phyloP scores from a whole-genome alignment of 2,888 invertebrate species.

The Dicyrtoma fusca region DNA sequence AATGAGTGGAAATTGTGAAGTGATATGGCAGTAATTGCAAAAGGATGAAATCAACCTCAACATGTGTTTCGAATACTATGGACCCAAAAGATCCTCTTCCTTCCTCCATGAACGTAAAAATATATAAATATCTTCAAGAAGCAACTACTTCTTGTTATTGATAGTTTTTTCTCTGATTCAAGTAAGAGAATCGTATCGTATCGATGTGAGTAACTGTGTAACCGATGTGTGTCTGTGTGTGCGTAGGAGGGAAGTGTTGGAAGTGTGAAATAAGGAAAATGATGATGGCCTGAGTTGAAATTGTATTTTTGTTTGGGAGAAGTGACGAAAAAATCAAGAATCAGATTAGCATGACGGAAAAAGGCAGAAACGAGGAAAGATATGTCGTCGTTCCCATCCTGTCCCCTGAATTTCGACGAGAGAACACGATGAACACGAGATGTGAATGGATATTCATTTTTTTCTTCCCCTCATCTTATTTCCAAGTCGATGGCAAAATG shows the following conservation, averaged over 20 bases:
- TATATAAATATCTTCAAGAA: neutral
- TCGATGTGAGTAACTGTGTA: neutral
- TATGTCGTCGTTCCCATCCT: neutral
- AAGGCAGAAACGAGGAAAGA: slow-evolving; percentile 5
- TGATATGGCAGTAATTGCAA: slow-evolving; percentile 11
- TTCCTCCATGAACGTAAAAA: neutral
- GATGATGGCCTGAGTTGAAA: neutral
- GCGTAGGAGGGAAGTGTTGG: neutral
- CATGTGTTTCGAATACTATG: neutral
- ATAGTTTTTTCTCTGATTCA: no score
- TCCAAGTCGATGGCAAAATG: neutral
- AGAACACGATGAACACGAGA: slow-evolving; percentile 1
- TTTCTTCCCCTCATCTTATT: neutral
- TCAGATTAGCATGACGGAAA: slow-evolving; percentile 8
- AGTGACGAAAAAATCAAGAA: slow-evolving; percentile 8
- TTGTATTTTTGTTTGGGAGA: neutral
- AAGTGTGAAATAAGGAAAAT: slow-evolving; percentile 16
- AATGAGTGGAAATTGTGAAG: neutral
- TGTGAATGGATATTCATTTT: neutral
- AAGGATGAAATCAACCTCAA: neutral
- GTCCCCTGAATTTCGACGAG: neutral
- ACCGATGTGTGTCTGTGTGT: neutral
- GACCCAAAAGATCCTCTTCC: neutral
- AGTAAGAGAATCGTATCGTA: neutral
- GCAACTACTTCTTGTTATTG: no score